Percentiles rank a stretch among this genome's conserved stretches.
These are phyloP conservation scores for Pseudochaenichthys georgianus DNA, from an alignment of 2,797 vertebrate genomes.

Conservation along the genomic window DNA sequence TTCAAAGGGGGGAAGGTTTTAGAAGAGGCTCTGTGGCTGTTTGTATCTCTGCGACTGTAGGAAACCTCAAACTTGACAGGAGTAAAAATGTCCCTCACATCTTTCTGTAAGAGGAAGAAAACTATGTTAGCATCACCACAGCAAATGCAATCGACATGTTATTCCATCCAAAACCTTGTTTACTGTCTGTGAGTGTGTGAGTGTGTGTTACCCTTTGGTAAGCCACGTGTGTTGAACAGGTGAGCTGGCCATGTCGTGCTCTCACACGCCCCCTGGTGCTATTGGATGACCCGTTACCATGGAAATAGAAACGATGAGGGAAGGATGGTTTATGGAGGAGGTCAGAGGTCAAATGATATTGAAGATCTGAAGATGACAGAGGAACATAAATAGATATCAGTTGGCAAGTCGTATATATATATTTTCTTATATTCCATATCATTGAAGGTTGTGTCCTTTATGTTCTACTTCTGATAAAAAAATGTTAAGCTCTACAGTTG, in stretches of 20 bases:
- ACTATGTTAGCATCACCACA: neutral
- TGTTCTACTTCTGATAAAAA: no score
- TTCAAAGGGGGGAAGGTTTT: conserved; percentile 86
- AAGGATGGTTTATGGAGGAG: conserved; percentile 87
- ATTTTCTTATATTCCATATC: neutral
- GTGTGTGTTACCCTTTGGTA: conserved; percentile 90
- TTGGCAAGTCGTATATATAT: neutral
- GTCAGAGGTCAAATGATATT: conserved; percentile 93
- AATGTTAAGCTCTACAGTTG: no score
- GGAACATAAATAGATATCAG: neutral
- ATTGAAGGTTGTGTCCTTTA: neutral
- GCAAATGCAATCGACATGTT: neutral
- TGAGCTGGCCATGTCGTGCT: conserved; percentile 71
- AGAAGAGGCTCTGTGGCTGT: conserved; percentile 62
- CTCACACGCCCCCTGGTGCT: conserved; percentile 82
- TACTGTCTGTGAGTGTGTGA: neutral
- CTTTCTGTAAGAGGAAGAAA: conserved; percentile 84
- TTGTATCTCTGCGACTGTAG: conserved; percentile 87
- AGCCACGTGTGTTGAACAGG: conserved; percentile 86
- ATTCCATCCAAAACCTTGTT: neutral
- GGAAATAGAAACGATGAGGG: conserved; percentile 93
- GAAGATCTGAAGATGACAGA: conserved; percentile 83
- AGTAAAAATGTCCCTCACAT: conserved; percentile 93
- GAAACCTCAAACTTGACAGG: conserved; percentile 89
- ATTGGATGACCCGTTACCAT: conserved; percentile 90